A percentile compares a stretch with the other conserved stretches of the same genome.
Evolutionary conservation across 2,888 invertebrate species (phyloP).

Genomic region (Rosalia funebris): DNA sequence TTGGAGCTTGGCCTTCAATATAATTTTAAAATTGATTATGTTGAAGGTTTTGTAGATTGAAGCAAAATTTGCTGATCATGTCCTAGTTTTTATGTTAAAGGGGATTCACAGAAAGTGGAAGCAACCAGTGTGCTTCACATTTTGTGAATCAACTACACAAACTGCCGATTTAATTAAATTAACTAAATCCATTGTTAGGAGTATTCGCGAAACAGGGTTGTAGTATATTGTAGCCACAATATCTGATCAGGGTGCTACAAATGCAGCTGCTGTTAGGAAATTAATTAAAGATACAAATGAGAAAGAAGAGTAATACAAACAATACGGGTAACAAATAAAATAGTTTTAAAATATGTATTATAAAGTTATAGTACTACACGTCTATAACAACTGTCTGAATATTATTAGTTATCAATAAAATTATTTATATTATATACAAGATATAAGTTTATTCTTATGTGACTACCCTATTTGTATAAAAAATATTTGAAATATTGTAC

Average conservation of each 20-base stretch:
- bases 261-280: conserved; percentile 42
- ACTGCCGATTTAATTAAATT: too few species aligned
- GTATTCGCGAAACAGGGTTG: conserved; percentile 38
- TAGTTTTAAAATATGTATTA: neutral
- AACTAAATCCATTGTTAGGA: conserved; percentile 36
- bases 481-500: neutral
- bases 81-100: too few species aligned
- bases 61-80: conserved; percentile 40
- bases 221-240: conserved; percentile 46
- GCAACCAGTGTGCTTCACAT: too few species aligned
- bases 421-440: neutral
- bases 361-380: neutral
- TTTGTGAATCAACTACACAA: too few species aligned
- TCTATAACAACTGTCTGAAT: neutral
- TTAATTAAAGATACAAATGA: conserved; percentile 32
- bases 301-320: neutral
- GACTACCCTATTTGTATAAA: neutral
- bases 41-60: conserved; percentile 39
- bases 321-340: neutral
- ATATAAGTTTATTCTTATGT: neutral
- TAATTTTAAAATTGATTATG: conserved; percentile 29
- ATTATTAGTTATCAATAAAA: neutral
- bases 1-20: conserved; percentile 33
- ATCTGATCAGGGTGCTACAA: conserved; percentile 50
- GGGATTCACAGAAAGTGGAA: too few species aligned